Conservation (phyloP, 2,888 invertebrate genomes). For the Anagyrus pseudococci region DNA sequence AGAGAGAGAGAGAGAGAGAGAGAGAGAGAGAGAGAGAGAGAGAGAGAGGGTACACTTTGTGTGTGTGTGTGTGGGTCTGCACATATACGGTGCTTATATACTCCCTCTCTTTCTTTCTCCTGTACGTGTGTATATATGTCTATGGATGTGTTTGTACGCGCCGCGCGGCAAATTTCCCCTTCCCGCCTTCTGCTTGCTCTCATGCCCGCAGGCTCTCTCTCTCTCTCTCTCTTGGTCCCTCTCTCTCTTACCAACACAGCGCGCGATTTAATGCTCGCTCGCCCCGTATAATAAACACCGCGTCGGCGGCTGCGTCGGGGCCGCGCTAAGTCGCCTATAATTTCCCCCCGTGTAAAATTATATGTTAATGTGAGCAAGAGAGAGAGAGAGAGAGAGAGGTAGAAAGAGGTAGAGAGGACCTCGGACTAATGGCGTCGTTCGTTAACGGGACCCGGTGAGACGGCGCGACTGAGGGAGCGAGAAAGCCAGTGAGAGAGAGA, state of each 20-base stretch:
- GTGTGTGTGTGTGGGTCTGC: background rate
- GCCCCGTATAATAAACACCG: conserved; percentile 53
- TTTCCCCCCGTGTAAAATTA: conserved; percentile 45
- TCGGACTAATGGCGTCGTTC: conserved; percentile 52
- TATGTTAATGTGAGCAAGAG: conserved; percentile 48
- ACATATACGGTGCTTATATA: no score
- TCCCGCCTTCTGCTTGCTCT: no score
- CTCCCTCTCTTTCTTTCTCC: no score
- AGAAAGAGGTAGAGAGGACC: background rate
- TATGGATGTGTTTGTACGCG: background rate
- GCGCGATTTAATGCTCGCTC: conserved; percentile 47
- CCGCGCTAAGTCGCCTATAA: conserved; percentile 55
- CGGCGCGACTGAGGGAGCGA: conserved; percentile 37
- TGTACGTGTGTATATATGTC: background rate
- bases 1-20: conserved; percentile 15
- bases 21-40: background rate
- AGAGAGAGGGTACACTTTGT: background rate
- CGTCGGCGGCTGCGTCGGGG: conserved; percentile 35
- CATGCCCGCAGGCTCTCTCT: no score
- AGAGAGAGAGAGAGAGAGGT: conserved; percentile 1
- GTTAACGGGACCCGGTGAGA: conserved; percentile 50
- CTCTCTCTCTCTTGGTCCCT: no score
- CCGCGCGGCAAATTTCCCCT: no score
- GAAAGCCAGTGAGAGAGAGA: no score
- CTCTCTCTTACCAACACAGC: background rate